Evolutionary conservation across 2,113 vertebrate species (phyloP), one percentile per base, ranked within the genome.

Genomic region (Chloebia gouldiae): DNA sequence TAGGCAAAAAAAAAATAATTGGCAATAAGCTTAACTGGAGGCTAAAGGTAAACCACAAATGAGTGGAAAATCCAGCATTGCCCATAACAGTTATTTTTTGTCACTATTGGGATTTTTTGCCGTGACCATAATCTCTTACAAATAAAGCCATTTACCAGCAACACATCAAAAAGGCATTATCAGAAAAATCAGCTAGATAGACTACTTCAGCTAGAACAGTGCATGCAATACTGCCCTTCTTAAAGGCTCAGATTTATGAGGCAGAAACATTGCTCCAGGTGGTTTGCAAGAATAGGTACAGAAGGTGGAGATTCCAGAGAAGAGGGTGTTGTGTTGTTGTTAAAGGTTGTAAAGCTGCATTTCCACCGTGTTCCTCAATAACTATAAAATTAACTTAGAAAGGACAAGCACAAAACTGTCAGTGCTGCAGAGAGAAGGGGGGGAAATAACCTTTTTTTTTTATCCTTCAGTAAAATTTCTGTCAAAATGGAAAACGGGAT

Each of bases 381-480:
- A 88, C 92, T 96, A 51, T n/a, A 77, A 94, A 97, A 93, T 95
- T 95, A 96, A 76, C 69, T 88, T 40, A 12, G 94, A 94, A 87
- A 81, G 61, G 80, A 80, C 39, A 91, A 78, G 61, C 35, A 92
- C 21, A 81, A 92, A 92, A 70, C 25, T 6, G 30, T 47, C 20
- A 6, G 42, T 7, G 1, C 77, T 72, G 44, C 28, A 64, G 65
- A 95, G 33, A 90, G 8, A 66, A 86, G 73, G 7, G 10, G 8
- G 2, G 5, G 6, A 12, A 9, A 45, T 31, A 45, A 6, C 5
- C 4, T 5, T 17, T 20, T 15, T 25, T 49, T 11, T 56, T 37
- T 10, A 39, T 1, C 10, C 44, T 19, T 14, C 40, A n/a, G 73
- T 71, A 15, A 90, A 91, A 93, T 44, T 87, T 13, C 50, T 56